Evolutionary conservation across 2,888 invertebrate species (phyloP).

Genomic region (Ectemnius continuus): DNA sequence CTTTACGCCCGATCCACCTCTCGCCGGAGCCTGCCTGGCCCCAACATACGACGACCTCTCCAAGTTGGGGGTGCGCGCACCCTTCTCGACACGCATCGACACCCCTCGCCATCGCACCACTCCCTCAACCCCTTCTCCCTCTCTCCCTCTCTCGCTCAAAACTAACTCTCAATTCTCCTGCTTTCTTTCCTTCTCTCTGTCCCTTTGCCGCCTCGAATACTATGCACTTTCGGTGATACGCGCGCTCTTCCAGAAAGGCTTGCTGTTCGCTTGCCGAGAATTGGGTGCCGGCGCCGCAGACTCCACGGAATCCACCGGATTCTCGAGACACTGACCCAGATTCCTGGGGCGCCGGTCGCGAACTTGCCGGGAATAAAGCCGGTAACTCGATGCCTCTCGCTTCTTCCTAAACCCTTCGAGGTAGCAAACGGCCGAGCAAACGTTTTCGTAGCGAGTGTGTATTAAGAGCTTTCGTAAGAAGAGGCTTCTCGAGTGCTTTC

Average conservation of each 20-base stretch:
- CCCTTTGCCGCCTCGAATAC: too few relatives aligned
- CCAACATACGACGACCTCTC: too few relatives aligned
- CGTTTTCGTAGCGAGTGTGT: too few relatives aligned
- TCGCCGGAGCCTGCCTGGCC: not conserved
- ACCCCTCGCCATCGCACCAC: not conserved
- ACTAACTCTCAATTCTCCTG: not conserved
- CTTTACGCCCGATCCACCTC: not conserved
- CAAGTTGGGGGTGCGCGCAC: not conserved
- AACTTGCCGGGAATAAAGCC: constrained; percentile 44
- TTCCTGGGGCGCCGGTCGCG: constrained; percentile 36
- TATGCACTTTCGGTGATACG: too few relatives aligned
- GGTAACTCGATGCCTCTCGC: not conserved
- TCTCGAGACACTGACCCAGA: constrained; percentile 49
- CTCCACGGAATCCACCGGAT: constrained; percentile 40
- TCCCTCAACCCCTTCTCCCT: not conserved
- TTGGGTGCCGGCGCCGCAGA: constrained; percentile 6
- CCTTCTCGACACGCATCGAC: constrained; percentile 5
- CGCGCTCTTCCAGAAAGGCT: too few relatives aligned
- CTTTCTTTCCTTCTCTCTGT: not conserved
- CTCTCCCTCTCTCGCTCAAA: too few relatives aligned
- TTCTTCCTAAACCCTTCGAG: too few relatives aligned
- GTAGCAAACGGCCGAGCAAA: too few relatives aligned
- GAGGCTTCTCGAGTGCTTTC: too few relatives aligned
- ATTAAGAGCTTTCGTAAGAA: too few relatives aligned
- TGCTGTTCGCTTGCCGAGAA: not conserved